Percentiles rank a stretch among this genome's conserved stretches.
These are phyloP conservation scores for Brevimyrus niger DNA, from an alignment of 2,113 vertebrate species.

Conservation along the genomic window DNA sequence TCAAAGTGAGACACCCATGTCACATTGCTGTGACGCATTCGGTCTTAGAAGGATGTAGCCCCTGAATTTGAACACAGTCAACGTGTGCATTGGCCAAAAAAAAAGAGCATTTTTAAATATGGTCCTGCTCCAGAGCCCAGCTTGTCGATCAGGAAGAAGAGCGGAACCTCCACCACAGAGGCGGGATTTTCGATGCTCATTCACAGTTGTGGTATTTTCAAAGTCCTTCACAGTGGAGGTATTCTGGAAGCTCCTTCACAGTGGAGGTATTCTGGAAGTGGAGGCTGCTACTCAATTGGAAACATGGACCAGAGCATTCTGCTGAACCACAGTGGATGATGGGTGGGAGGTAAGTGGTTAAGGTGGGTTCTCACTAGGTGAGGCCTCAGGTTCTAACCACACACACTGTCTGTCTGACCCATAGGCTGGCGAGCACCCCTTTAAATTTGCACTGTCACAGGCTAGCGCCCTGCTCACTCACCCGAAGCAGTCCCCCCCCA, in stretches of 20 bases:
- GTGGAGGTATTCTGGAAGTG: too few species aligned
- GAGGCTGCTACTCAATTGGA: not conserved
- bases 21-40: not conserved
- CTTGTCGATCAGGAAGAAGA: not conserved
- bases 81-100: not conserved
- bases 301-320: not conserved
- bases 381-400: not conserved
- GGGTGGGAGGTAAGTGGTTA: not conserved
- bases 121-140: not conserved
- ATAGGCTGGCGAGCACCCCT: not conserved
- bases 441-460: not conserved
- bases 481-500: not conserved
- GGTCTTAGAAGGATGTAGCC: not conserved
- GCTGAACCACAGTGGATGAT: not conserved
- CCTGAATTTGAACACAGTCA: not conserved
- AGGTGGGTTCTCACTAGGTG: not conserved
- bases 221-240: too few species aligned
- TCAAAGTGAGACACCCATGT: not conserved
- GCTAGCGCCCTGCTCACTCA: not conserved
- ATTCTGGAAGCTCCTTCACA: too few species aligned
- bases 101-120: not conserved
- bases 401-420: not conserved
- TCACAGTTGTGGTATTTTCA: too few species aligned
- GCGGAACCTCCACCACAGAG: not conserved
- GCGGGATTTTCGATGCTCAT: too few species aligned